Evolutionary conservation across 2,888 invertebrate species (phyloP).

Genomic region (Drosophila neonasuta): DNA sequence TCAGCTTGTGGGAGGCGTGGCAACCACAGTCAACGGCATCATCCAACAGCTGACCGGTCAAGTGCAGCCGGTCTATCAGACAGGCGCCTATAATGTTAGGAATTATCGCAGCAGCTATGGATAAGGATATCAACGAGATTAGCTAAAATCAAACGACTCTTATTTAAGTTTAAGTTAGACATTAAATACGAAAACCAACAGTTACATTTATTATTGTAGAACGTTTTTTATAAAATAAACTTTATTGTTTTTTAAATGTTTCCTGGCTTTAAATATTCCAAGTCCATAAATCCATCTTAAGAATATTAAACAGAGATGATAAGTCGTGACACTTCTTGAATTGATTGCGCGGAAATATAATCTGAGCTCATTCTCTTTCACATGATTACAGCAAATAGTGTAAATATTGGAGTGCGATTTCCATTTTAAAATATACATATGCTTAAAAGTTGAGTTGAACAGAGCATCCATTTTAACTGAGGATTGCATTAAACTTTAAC

Average conservation of each 20-base stretch:
- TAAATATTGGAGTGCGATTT: background rate
- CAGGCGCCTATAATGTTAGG: conserved; percentile 59
- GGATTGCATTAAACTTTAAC: no score
- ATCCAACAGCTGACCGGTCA: conserved; percentile 80
- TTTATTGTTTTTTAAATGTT: background rate
- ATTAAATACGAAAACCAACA: background rate
- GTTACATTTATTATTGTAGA: background rate
- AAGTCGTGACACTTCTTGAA: background rate
- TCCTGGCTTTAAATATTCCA: background rate
- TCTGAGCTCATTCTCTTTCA: no score
- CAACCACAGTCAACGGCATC: conserved; percentile 79
- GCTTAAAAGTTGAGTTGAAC: no score
- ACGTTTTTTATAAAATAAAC: background rate
- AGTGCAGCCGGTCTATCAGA: conserved; percentile 76
- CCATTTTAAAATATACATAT: background rate
- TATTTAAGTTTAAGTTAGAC: conserved; percentile 35
- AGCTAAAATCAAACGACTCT: conserved; percentile 8
- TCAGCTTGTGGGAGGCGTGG: conserved; percentile 78
- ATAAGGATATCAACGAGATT: conserved; percentile 18
- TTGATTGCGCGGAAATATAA: background rate
- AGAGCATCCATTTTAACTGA: no score
- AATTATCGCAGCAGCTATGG: conserved; percentile 58
- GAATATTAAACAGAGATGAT: background rate
- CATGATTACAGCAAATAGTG: no score
- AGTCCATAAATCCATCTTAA: background rate